Percentiles rank a stretch among this genome's conserved stretches.
Evolutionary conservation across 1,140 invertebrate genomes (phyloP).

Genomic region (Drosophila biarmipes): DNA sequence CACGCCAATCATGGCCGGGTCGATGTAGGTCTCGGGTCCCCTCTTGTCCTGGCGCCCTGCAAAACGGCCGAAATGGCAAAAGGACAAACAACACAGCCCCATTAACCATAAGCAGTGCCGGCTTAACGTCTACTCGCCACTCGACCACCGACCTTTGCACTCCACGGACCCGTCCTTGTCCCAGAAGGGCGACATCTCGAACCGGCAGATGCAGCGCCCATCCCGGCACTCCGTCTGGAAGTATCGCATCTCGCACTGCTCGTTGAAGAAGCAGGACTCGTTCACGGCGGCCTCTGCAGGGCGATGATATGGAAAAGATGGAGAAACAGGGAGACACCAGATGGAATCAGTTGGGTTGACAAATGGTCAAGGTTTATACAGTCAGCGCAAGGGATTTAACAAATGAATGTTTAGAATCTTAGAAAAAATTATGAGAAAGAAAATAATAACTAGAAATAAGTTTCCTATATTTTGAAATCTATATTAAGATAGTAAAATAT

Average conservation of each 20-base stretch:
- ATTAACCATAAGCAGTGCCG: slow-evolving; percentile 33
- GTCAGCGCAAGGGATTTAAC: background rate
- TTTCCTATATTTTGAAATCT: no score
- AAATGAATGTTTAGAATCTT: background rate
- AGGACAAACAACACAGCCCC: slow-evolving; percentile 37
- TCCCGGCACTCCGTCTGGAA: slow-evolving; percentile 91
- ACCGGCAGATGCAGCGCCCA: slow-evolving; percentile 90
- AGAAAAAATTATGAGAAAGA: no score
- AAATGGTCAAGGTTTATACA: slow-evolving; percentile 32
- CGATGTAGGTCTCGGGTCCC: slow-evolving; percentile 87
- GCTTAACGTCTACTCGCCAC: slow-evolving; percentile 1
- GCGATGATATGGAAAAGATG: background rate
- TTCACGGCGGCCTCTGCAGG: slow-evolving; percentile 90
- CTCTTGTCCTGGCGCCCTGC: slow-evolving; percentile 75
- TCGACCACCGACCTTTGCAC: slow-evolving; percentile 88
- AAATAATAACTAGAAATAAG: no score
- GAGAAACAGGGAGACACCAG: slow-evolving; percentile 3
- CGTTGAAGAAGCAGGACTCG: slow-evolving; percentile 92
- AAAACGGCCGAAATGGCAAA: slow-evolving; percentile 46
- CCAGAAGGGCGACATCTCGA: slow-evolving; percentile 89
- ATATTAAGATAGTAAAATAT: no score
- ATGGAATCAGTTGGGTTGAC: slow-evolving; percentile 29
- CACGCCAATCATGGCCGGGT: slow-evolving; percentile 95
- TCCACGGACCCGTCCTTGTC: slow-evolving; percentile 88
- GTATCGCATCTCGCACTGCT: slow-evolving; percentile 90